Percentiles rank a stretch among this genome's conserved stretches.
Evolutionary conservation across 2,113 vertebrate species (phyloP).

Genomic region (Anguilla rostrata): DNA sequence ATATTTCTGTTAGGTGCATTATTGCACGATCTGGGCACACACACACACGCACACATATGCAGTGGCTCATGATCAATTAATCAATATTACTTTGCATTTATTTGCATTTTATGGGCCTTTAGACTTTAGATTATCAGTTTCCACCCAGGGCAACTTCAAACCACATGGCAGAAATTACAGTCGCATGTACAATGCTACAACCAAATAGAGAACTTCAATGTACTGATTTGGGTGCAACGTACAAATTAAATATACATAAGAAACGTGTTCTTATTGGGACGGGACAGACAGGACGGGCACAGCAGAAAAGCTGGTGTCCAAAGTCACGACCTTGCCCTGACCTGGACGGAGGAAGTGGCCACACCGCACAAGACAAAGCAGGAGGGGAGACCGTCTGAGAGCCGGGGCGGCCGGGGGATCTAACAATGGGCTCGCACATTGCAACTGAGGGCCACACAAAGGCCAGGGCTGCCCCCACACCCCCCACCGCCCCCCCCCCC

Average conservation of each 20-base stretch:
- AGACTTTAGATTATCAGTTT: neutral
- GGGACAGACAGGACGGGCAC: slow-evolving; percentile 54
- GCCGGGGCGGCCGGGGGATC: slow-evolving; percentile 53
- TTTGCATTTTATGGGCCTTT: neutral
- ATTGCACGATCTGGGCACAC: neutral
- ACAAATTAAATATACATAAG: slow-evolving; percentile 27
- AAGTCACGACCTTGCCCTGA: slow-evolving; percentile 78
- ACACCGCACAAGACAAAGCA: slow-evolving; percentile 73
- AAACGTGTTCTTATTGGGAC: neutral
- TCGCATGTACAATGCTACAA: slow-evolving; percentile 3
- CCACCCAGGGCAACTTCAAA: neutral
- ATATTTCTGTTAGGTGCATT: too few species aligned
- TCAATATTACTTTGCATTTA: neutral
- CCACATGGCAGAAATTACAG: neutral
- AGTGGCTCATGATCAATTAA: neutral
- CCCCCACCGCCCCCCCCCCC: slow-evolving; percentile 56
- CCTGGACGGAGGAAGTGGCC: slow-evolving; percentile 75
- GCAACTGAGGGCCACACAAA: slow-evolving; percentile 72
- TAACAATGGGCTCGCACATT: slow-evolving; percentile 72
- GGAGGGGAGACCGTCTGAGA: slow-evolving; percentile 68
- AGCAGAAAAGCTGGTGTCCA: slow-evolving; percentile 57
- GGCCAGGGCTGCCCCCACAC: slow-evolving; percentile 59
- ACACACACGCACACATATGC: neutral
- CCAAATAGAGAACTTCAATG: neutral
- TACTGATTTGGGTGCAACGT: slow-evolving; percentile 24